Evolutionary conservation across 2,888 invertebrate species (phyloP).

Genomic region (Acanthosepion esculentum): DNA sequence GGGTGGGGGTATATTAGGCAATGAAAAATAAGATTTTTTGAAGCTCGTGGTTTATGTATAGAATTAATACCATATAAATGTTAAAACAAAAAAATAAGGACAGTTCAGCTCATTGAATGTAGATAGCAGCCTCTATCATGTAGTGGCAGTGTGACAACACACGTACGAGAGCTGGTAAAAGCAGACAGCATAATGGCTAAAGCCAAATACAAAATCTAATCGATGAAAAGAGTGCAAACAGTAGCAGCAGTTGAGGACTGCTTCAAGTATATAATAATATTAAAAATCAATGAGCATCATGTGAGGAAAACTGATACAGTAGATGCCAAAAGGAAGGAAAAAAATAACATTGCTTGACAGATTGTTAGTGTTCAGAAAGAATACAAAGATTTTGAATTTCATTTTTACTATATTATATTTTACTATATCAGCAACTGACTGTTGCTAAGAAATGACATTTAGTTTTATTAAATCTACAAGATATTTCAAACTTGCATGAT

Average conservation of each 20-base stretch:
- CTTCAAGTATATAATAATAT: neutral
- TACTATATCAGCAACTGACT: no score
- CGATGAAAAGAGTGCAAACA: neutral
- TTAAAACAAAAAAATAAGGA: neutral
- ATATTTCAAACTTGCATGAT: no score
- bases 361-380: no score
- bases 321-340: neutral
- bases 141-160: neutral
- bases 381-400: no score
- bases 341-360: no score
- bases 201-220: conserved; percentile 6
- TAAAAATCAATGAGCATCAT: neutral
- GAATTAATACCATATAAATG: neutral
- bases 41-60: neutral
- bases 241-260: neutral
- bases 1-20: no score
- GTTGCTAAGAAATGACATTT: no score
- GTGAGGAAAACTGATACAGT: neutral
- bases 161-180: neutral
- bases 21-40: neutral
- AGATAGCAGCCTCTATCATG: neutral
- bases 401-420: no score
- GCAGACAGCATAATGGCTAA: neutral
- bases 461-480: no score
- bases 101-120: neutral